A percentile compares a stretch with the other conserved stretches of the same genome.
phyloP scores from a whole-genome alignment of 2,888 invertebrate genomes.

The Noctua janthina region DNA sequence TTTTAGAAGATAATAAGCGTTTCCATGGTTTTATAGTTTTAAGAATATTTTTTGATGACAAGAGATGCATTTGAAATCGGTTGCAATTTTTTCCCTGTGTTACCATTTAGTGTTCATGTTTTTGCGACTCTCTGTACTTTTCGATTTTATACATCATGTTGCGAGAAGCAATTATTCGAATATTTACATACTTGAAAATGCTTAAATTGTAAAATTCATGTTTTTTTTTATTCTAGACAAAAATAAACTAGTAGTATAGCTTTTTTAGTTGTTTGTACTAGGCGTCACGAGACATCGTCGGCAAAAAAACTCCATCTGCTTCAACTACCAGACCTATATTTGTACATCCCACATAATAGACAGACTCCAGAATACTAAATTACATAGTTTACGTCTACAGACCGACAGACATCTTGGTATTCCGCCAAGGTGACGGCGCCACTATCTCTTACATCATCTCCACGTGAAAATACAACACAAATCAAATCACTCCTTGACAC shows the following conservation, averaged over 20 bases:
- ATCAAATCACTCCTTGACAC: conserved; percentile 49
- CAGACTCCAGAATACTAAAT: conserved; percentile 74
- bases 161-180: not conserved
- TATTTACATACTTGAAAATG: not conserved
- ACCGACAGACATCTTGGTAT: conserved; percentile 75
- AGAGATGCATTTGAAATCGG: conserved; percentile 60
- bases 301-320: conserved; percentile 20
- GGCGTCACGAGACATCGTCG: conserved; percentile 14
- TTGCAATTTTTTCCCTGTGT: conserved; percentile 14
- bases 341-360: conserved; percentile 67
- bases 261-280: conserved; percentile 16
- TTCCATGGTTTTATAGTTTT: conserved; percentile 22
- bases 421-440: conserved; percentile 76
- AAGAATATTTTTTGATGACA: conserved; percentile 26
- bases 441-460: conserved; percentile 68
- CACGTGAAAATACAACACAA: conserved; percentile 47
- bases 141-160: conserved; percentile 2
- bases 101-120: not conserved
- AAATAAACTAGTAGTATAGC: not conserved
- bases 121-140: conserved; percentile 12
- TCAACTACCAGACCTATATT: conserved; percentile 34
- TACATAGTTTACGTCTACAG: conserved; percentile 70
- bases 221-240: not conserved
- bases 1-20: conserved; percentile 13
- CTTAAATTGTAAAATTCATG: not conserved